A percentile compares a stretch with the other conserved stretches of the same genome.
Conservation (phyloP, 92 coral and sea anemone species). For the Virgularia gustaviana region DNA sequence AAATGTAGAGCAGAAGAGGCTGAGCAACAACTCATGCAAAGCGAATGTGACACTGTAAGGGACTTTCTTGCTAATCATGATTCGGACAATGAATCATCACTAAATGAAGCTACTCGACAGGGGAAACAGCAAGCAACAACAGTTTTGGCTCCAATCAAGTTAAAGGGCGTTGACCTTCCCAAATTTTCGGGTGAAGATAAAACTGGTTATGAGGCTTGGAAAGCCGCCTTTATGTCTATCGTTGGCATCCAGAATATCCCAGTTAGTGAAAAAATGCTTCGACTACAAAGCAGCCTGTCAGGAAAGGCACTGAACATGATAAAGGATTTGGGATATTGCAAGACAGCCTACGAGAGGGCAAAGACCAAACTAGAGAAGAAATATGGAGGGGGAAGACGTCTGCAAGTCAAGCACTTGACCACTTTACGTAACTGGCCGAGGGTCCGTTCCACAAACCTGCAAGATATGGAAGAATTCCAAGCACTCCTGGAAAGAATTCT, state of each 20-base stretch:
- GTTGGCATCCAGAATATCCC: conserved; percentile 9
- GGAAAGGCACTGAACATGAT: conserved; percentile 52
- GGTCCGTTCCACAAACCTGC: not conserved
- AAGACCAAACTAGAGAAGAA: conserved; percentile 39
- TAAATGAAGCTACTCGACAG: not conserved
- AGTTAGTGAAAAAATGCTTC: conserved; percentile 42
- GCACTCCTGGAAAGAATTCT: not conserved
- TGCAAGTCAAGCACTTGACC: not conserved
- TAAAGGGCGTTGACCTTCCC: conserved; percentile 13
- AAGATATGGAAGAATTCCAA: not conserved
- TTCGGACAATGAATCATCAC: not conserved
- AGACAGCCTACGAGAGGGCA: conserved; percentile 48
- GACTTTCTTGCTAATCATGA: not conserved
- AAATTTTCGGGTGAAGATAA: conserved; percentile 13
- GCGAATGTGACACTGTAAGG: not conserved
- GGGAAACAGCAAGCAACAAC: not conserved
- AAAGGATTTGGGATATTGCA: conserved; percentile 43
- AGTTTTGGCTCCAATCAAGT: not conserved
- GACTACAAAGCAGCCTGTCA: conserved; percentile 40
- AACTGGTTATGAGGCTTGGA: not conserved
- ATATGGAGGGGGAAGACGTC: conserved; percentile 3
- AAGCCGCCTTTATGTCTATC: conserved; percentile 12
- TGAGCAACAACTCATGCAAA: not conserved
- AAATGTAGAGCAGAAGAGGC: conserved; percentile 43
- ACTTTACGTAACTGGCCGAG: not conserved